phyloP scores from a whole-genome alignment of 2,797 vertebrate genomes.

The Cossypha heuglini region DNA sequence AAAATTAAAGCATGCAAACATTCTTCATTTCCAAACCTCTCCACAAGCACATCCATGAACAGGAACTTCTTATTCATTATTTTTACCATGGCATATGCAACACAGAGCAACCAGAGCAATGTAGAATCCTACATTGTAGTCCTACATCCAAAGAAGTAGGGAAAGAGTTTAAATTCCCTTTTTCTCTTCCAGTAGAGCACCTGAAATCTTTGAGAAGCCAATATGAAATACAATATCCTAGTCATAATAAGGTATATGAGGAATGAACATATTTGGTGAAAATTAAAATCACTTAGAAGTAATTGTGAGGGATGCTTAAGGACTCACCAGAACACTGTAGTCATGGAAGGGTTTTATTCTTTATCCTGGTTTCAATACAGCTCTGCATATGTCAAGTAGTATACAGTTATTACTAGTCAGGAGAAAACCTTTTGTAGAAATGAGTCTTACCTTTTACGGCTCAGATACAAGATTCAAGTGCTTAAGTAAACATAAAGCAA shows the following conservation, averaged over 20 bases:
- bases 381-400: not conserved
- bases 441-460: not conserved
- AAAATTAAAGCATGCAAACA: not conserved
- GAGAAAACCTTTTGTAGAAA: not conserved
- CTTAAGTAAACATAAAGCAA: not conserved
- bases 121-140: not conserved
- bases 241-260: not conserved
- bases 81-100: not conserved
- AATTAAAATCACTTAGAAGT: not conserved
- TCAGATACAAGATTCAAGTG: not conserved
- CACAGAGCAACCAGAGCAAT: not conserved
- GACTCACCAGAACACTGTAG: not conserved
- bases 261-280: not conserved
- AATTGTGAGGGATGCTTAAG: not conserved
- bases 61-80: not conserved
- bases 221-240: not conserved
- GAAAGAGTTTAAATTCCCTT: not conserved
- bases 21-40: not conserved
- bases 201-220: not conserved
- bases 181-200: not conserved
- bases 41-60: not conserved
- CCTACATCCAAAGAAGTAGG: not conserved
- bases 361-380: not conserved
- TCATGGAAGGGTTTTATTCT: not conserved
- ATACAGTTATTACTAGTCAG: not conserved